A percentile compares a stretch with the other conserved stretches of the same genome.
Evolutionary conservation across 2,888 invertebrate genomes (phyloP).

Genomic region (Pristionchus arcanus): DNA sequence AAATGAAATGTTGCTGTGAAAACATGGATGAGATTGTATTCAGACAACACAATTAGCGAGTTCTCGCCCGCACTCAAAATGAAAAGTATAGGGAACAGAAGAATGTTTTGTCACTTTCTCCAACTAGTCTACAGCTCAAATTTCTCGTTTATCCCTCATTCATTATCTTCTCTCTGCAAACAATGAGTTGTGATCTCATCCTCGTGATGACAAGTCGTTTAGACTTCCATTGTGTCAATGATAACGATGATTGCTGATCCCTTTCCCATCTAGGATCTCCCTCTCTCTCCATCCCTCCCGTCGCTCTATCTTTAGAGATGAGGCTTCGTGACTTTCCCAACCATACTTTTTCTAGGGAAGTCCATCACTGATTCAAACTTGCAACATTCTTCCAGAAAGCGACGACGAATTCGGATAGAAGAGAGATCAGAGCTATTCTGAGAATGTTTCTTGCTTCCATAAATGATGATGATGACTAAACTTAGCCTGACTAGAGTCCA

Average conservation of each 20-base stretch:
- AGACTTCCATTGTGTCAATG: conserved; percentile 25
- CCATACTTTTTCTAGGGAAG: background rate
- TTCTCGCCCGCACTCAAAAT: conserved; percentile 1
- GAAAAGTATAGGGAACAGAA: background rate
- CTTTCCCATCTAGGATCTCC: background rate
- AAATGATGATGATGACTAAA: background rate
- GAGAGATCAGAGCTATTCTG: background rate
- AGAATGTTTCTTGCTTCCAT: background rate
- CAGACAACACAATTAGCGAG: background rate
- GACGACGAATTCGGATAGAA: background rate
- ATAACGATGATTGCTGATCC: conserved; percentile 22
- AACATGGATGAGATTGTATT: background rate
- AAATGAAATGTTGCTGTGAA: background rate
- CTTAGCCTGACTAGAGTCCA: background rate
- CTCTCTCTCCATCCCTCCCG: background rate
- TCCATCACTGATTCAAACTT: background rate
- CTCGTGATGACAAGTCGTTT: conserved; percentile 14
- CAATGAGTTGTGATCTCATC: conserved; percentile 17
- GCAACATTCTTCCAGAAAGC: conserved; percentile 37
- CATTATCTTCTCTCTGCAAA: conserved; percentile 32
- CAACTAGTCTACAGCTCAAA: conserved; percentile 28
- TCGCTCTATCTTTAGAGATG: background rate
- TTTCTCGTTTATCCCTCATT: conserved; percentile 20
- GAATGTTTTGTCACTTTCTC: conserved; percentile 27
- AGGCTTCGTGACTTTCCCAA: background rate